phyloP scores from a whole-genome alignment of 2,113 vertebrate genomes.

The Tragelaphus strepsiceros region DNA sequence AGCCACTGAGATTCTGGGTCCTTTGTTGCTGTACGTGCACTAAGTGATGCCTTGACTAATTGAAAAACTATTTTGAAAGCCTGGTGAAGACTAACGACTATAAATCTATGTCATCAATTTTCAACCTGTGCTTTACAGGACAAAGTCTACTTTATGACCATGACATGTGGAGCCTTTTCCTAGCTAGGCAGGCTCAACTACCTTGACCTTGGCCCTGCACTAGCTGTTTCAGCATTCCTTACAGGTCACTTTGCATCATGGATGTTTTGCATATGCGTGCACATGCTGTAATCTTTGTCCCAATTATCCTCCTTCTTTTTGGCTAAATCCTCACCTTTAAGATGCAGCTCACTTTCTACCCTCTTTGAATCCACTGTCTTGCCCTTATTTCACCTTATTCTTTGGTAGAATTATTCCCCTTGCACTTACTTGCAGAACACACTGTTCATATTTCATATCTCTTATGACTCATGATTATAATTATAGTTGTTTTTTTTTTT shows the following conservation, averaged over 20 bases:
- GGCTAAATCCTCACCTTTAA: neutral
- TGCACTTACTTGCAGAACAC: neutral
- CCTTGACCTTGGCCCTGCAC: neutral
- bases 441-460: neutral
- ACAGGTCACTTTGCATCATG: neutral
- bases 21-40: neutral
- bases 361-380: neutral
- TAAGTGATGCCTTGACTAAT: neutral
- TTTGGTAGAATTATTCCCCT: neutral
- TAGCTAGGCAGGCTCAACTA: no score
- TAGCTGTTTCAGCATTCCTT: neutral
- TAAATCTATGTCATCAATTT: neutral
- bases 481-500: rapidly evolving
- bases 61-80: neutral
- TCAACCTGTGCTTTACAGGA: neutral
- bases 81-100: neutral
- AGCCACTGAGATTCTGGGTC: neutral
- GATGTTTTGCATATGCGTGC: neutral
- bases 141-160: neutral
- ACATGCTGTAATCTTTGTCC: neutral
- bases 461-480: neutral
- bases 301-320: neutral
- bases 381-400: neutral
- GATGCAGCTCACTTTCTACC: neutral
- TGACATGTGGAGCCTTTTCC: neutral